phyloP scores from a whole-genome alignment of 2,888 invertebrate species.

The Clepsis dumicolana region DNA sequence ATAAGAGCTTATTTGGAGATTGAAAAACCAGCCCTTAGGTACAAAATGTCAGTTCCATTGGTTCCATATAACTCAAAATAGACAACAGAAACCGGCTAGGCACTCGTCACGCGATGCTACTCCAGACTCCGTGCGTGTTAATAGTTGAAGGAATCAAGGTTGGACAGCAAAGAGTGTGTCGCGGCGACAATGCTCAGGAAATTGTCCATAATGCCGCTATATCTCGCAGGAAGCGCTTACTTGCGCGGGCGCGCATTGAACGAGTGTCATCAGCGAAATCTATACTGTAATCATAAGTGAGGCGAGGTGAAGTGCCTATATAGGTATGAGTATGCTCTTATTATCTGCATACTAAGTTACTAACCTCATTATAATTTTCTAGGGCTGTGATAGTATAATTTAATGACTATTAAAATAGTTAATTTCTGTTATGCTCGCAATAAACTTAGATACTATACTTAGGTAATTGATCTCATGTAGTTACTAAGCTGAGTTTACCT shows the following conservation, averaged over 20 bases:
- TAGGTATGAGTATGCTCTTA: too few relatives aligned
- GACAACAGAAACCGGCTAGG: background rate
- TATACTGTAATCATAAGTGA: slow-evolving; percentile 35
- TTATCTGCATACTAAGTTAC: background rate
- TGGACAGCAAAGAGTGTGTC: slow-evolving; percentile 20
- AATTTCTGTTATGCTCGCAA: too few relatives aligned
- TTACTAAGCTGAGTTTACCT: too few relatives aligned
- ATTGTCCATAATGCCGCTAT: slow-evolving; percentile 39
- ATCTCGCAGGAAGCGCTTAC: slow-evolving; percentile 41
- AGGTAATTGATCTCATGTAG: too few relatives aligned
- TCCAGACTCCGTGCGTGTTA: slow-evolving; percentile 27
- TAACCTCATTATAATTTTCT: too few relatives aligned
- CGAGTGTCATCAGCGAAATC: slow-evolving; percentile 37
- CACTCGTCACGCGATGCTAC: background rate
- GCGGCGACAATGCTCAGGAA: slow-evolving; percentile 43
- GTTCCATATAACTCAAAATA: too few relatives aligned
- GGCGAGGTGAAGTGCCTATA: background rate
- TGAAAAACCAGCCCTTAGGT: too few relatives aligned
- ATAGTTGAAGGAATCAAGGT: slow-evolving; percentile 35
- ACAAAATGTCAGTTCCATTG: too few relatives aligned
- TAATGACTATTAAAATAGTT: too few relatives aligned
- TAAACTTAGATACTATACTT: too few relatives aligned
- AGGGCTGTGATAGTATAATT: too few relatives aligned
- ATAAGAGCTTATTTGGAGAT: too few relatives aligned
- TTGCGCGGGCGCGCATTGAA: slow-evolving; percentile 39